A percentile compares a stretch with the other conserved stretches of the same genome.
Evolutionary conservation across 35 echinoderm and acorn worm species (phyloP).

Genomic region (Antedon bifida): DNA sequence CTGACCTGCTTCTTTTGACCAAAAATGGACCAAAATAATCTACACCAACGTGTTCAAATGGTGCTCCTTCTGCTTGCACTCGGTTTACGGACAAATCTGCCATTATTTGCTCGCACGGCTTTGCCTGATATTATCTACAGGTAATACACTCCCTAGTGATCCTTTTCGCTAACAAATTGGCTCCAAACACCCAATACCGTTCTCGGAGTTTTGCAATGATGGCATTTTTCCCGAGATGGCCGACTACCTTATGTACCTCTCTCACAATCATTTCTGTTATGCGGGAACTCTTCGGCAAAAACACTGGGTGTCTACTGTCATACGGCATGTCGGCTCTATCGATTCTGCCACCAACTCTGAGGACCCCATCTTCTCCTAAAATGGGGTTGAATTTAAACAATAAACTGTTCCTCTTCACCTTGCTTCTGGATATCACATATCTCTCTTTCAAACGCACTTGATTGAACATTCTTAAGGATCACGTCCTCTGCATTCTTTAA

Average conservation of each 20-base stretch:
- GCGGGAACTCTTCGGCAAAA: conserved; percentile 8
- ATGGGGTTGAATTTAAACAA: conserved; percentile 5
- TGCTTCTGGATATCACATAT: not conserved
- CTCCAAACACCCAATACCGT: conserved; percentile 15
- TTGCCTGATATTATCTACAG: not conserved
- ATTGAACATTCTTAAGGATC: not conserved
- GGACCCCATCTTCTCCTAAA: not conserved
- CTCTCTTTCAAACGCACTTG: not conserved
- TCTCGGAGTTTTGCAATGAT: conserved; percentile 9
- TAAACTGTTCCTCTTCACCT: not conserved
- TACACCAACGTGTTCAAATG: not conserved
- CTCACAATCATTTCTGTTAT: conserved; percentile 8
- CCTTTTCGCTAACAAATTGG: not conserved
- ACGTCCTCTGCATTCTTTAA: not conserved
- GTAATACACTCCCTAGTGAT: not conserved
- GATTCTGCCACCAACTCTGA: conserved; percentile 13
- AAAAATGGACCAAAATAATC: conserved; percentile 3
- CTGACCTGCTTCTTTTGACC: not conserved
- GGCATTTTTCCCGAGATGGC: conserved; percentile 16
- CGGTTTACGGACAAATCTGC: conserved; percentile 16
- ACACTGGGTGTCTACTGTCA: conserved; percentile 5
- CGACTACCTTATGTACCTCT: conserved; percentile 9
- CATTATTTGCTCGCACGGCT: conserved; percentile 21
- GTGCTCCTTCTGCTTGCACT: not conserved
- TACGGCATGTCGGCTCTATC: conserved; percentile 3